phyloP scores from a whole-genome alignment of 2,797 vertebrate species.

The Phataginus tetradactyla region DNA sequence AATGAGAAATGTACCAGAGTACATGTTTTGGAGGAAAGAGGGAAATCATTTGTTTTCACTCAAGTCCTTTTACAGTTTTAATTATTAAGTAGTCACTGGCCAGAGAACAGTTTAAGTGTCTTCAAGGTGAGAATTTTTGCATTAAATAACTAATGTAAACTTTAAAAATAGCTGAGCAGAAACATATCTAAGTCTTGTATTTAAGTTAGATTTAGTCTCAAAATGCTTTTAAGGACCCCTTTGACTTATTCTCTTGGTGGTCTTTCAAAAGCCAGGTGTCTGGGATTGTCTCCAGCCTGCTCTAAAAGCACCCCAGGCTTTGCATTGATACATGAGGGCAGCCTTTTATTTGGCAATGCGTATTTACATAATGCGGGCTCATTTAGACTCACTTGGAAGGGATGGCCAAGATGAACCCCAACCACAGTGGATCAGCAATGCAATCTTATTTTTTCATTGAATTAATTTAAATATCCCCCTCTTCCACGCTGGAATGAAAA shows the following conservation, averaged over 20 bases:
- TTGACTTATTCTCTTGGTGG: constrained; percentile 85
- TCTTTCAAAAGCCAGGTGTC: constrained; percentile 91
- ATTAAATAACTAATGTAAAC: constrained; percentile 73
- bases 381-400: constrained; percentile 81
- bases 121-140: constrained; percentile 72
- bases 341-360: constrained; percentile 83
- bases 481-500: neutral
- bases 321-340: constrained; percentile 82
- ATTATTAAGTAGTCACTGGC: neutral
- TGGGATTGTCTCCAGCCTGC: constrained; percentile 88
- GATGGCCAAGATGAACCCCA: constrained; percentile 79
- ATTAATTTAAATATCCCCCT: constrained; percentile 67
- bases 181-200: constrained; percentile 77
- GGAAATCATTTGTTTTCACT: constrained; percentile 63
- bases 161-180: constrained; percentile 76
- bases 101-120: constrained; percentile 52
- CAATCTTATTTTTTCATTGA: constrained; percentile 68
- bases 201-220: constrained; percentile 82
- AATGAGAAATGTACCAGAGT: neutral
- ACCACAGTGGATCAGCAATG: constrained; percentile 75
- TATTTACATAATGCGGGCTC: constrained; percentile 87
- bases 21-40: constrained; percentile 7
- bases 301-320: constrained; percentile 88
- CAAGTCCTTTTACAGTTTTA: constrained; percentile 54
- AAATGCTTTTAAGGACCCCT: constrained; percentile 78